A percentile compares a stretch with the other conserved stretches of the same genome.
phyloP scores from a whole-genome alignment of 2,113 vertebrate species.

The Crotalus horridus region DNA sequence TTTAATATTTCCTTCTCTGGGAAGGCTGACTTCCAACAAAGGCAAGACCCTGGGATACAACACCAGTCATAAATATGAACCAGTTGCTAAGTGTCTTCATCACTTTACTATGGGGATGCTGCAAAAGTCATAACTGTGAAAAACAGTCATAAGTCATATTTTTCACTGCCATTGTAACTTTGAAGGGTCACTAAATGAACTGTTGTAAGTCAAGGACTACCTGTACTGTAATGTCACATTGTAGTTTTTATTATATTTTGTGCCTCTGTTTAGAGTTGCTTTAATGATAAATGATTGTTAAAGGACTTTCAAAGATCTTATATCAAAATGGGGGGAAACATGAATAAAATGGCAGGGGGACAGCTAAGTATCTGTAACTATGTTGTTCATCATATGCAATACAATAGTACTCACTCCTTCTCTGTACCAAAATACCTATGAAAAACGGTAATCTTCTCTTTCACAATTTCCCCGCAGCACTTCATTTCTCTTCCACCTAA shows the following conservation, averaged over 20 bases:
- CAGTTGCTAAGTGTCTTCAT: background rate
- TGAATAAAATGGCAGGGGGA: background rate
- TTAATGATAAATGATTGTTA: background rate
- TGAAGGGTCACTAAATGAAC: background rate
- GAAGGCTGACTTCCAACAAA: no score
- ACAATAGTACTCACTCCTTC: background rate
- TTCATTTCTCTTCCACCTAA: background rate
- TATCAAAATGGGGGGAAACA: background rate
- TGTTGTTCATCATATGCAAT: background rate
- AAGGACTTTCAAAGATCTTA: background rate
- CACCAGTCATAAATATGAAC: background rate
- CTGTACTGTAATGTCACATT: background rate
- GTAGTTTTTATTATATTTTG: background rate
- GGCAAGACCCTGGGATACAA: background rate
- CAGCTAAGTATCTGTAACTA: background rate
- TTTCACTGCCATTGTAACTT: background rate
- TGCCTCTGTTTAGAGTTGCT: background rate
- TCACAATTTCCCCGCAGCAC: background rate
- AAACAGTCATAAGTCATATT: background rate
- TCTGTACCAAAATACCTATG: background rate
- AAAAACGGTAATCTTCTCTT: background rate
- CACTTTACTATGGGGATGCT: background rate
- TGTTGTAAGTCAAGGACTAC: background rate
- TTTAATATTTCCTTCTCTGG: no score
- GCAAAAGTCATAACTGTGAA: background rate